Percentiles rank a stretch among this genome's conserved stretches.
phyloP scores from a whole-genome alignment of 2,888 invertebrate species.

The Crematogaster levior region DNA sequence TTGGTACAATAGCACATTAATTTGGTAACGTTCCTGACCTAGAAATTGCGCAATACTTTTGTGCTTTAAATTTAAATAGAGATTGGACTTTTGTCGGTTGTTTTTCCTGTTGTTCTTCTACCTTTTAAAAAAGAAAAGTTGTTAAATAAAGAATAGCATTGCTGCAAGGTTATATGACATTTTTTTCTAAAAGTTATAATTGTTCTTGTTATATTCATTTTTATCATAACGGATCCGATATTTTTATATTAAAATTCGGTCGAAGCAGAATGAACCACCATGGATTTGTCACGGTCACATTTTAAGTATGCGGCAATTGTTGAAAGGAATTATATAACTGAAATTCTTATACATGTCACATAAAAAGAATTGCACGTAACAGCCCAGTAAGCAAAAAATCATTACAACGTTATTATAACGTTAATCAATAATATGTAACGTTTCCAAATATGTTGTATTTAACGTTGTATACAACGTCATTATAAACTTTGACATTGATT shows the following conservation, averaged over 20 bases:
- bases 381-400: too few relatives aligned
- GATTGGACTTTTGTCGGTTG: background rate
- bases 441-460: too few relatives aligned
- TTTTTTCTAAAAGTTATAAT: background rate
- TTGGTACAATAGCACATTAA: background rate
- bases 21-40: background rate
- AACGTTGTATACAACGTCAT: too few relatives aligned
- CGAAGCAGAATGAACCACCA: background rate
- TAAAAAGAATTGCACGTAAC: background rate
- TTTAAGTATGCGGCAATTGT: conserved; percentile 8
- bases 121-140: background rate
- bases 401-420: too few relatives aligned
- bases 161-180: background rate
- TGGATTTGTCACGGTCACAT: background rate
- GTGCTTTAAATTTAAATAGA: background rate
- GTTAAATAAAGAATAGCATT: conserved; percentile 15
- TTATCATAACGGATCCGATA: background rate
- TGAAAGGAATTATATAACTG: background rate
- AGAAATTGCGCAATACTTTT: background rate
- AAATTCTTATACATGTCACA: background rate
- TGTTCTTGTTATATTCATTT: background rate
- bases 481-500: too few relatives aligned
- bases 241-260: background rate
- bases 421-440: too few relatives aligned
- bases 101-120: background rate